Base-by-base conservation (phyloP, 2,113 vertebrate genomes). In the Engraulis encrasicolus region DNA sequence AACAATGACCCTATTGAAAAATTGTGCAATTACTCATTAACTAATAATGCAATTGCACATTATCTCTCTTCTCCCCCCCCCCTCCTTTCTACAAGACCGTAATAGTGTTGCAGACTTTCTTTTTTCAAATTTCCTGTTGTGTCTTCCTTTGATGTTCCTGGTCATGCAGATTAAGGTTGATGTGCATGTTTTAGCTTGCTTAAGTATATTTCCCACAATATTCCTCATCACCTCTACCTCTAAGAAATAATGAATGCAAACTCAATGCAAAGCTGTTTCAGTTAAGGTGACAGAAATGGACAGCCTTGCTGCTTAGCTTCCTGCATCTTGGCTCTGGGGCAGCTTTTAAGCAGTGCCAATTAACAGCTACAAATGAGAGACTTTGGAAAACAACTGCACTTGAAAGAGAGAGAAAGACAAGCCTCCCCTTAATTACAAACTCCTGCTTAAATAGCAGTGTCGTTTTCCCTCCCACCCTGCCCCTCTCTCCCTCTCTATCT, bases 331-430 rank as follows among this genome's bases (percentile, higher is more conserved):
- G 27, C 66, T 15, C 66, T 74, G 66, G 27, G 17, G 66, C 15
- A 81, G 80, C 78, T 83, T n/a, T 78, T 79, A 81, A 50, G 82
- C 52, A 81, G 54, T 23, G 27, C 78, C 85, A 86, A 88, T 82
- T 83, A 89, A 66, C 82, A 84, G 77, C n/a, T 54, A 50, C 48
- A 82, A 82, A 89, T 85, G 79, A 88, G 48, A 87, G 87, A 85
- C 84, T 81, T 66, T 85, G 82, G 49, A 12, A 66, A 79, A 77
- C 83, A 71, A 20, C 86, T 78, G 27, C 71, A 79, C 71, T 78
- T 82, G 80, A 87, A 81, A 52, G 50, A 71, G 38, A 66, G n/a
- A n/a, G n/a, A 81, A 54, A 31, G 27, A 45, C 40, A n/a, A n/a
- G n/a, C 61, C 31, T 48, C 17, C 78, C 12, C 79, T 34, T 82